Conservation (phyloP, 2,113 vertebrate species). For the Chloropsis hardwickii region DNA sequence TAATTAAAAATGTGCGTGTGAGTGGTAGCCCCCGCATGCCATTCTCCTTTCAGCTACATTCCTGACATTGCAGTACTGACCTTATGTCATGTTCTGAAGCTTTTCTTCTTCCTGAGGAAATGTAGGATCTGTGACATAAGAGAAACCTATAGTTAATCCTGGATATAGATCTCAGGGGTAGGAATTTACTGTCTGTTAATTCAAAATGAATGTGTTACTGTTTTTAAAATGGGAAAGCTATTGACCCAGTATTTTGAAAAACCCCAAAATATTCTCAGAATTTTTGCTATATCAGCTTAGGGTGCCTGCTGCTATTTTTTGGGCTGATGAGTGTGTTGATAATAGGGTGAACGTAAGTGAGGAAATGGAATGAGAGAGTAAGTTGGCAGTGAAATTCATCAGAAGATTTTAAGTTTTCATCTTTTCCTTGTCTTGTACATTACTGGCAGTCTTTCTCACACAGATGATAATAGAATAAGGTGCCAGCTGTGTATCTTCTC, state of each 20-base stretch:
- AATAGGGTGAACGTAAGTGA: background rate
- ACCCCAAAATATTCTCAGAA: background rate
- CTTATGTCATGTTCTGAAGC: constrained; percentile 13
- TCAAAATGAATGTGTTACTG: background rate
- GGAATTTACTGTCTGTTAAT: background rate
- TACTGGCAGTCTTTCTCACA: background rate
- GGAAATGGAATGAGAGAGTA: background rate
- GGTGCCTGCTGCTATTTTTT: background rate
- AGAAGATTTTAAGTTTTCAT: background rate
- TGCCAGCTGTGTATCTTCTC: background rate
- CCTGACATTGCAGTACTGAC: constrained; percentile 40
- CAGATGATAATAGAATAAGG: background rate
- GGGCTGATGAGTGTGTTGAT: background rate
- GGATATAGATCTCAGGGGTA: background rate
- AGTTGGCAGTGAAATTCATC: background rate
- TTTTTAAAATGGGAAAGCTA: background rate
- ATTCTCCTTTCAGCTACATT: background rate
- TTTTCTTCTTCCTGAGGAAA: constrained; percentile 30
- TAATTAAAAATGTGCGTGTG: constrained; percentile 5
- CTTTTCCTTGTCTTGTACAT: background rate
- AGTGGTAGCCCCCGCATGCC: background rate
- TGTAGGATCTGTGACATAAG: background rate
- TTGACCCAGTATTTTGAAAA: background rate
- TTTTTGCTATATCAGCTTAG: background rate
- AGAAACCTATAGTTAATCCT: background rate